These are phyloP conservation scores for Streptopelia turtur DNA, from an alignment of 2,797 vertebrate species.

Conservation along the genomic window DNA sequence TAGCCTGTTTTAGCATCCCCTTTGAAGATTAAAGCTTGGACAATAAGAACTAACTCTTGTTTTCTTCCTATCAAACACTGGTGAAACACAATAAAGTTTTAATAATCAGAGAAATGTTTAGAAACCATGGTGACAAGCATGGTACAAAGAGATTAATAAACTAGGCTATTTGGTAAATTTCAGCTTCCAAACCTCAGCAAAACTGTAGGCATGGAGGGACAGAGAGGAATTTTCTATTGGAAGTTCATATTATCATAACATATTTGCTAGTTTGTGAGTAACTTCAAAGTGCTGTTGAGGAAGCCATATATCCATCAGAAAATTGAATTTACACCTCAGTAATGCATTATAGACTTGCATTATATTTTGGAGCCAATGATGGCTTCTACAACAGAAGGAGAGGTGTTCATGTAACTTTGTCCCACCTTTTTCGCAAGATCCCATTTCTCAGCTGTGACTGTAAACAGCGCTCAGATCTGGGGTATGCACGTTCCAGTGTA, in stretches of 20 bases:
- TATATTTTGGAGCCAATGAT: not conserved
- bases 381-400: not conserved
- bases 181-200: not conserved
- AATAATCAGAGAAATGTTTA: not conserved
- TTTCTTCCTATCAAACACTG: not conserved
- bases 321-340: not conserved
- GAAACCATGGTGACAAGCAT: not conserved
- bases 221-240: not conserved
- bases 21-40: constrained; percentile 45
- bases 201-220: not conserved
- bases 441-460: not conserved
- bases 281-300: not conserved
- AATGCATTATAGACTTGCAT: not conserved
- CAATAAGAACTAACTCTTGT: not conserved
- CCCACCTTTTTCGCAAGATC: accelerated
- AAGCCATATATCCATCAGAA: not conserved
- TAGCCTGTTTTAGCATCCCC: constrained; percentile 4
- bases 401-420: not conserved
- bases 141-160: not conserved
- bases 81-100: not conserved
- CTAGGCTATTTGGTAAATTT: not conserved
- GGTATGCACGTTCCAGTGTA: accelerated
- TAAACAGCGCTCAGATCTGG: not conserved
- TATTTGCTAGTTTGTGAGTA: not conserved
- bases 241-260: not conserved